Evolutionary conservation across 2,888 invertebrate species (phyloP).

Genomic region (Lamellibrachia satsuma): DNA sequence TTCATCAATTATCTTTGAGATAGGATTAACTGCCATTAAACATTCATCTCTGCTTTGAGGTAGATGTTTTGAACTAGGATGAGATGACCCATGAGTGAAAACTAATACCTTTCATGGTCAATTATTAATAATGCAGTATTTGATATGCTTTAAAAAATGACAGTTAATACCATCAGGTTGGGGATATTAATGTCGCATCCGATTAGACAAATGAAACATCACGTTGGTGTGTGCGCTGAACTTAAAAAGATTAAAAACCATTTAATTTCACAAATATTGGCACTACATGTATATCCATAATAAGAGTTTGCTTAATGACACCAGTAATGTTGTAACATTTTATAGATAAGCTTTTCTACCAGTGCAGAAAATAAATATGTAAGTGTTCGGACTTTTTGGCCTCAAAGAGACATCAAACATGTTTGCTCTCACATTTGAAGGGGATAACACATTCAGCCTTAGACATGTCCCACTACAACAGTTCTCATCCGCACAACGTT

Average conservation of each 20-base stretch:
- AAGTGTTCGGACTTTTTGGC: too few relatives aligned
- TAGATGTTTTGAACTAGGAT: neutral
- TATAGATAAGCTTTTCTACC: too few relatives aligned
- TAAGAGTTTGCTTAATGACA: neutral
- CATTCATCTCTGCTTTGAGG: neutral
- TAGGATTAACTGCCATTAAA: neutral
- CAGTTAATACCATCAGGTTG: neutral
- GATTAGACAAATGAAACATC: neutral
- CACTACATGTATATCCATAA: neutral
- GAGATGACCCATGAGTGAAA: neutral
- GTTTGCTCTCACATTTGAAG: too few relatives aligned
- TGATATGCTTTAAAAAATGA: neutral
- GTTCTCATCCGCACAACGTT: too few relatives aligned
- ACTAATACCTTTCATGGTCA: neutral
- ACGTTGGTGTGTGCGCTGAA: neutral
- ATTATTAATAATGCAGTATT: neutral
- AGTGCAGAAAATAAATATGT: too few relatives aligned
- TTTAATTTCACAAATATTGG: neutral
- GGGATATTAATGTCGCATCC: neutral
- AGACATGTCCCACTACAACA: too few relatives aligned
- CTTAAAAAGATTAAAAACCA: neutral
- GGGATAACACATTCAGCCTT: too few relatives aligned
- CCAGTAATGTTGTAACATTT: too few relatives aligned
- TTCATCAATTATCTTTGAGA: neutral
- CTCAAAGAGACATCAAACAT: too few relatives aligned